Base-by-base conservation (phyloP, 1,140 invertebrate genomes). In the Cherax quadricarinatus region DNA sequence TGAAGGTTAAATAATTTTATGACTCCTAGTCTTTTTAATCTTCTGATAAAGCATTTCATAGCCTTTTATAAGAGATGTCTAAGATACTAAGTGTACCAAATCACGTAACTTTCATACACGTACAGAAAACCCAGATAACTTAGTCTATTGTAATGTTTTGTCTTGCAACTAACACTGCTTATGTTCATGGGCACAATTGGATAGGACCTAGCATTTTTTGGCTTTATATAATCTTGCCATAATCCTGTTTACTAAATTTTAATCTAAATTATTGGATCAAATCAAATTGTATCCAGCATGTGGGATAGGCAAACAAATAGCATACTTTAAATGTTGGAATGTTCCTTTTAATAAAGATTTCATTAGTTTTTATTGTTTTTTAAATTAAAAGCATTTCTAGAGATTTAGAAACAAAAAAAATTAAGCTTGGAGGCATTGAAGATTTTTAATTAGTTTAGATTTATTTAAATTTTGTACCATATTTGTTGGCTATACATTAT, bases 161-260 rank as follows among this genome's bases (percentile, higher is more conserved):
- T 21, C 21, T 70, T 75, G 70, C 70, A 75, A 75, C 70, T 75
- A 75, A 75, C 70, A 75, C 70, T 75, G n/a, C 70, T 75, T 75
- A 75, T 9, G 24, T 75, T 75, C 70, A 75, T 75, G 70, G 70
- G 24, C 70, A 75, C 70, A 75, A 75, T 75, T 75, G 70, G 70
- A 75, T 75, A 30, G 70, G 70, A 75, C 30, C 70, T 75, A 75
- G 24, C 12, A 24, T 75, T 75, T 24, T 30, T 75, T 70, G 14
- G 66, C 70, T 75, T 75, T 16, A 75, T 70, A 70, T 70, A 9
- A 9, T 14, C 53, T 57, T 57, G 53, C 53, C 9, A 12, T 75
- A 9, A 9, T 30, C 9, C 30, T 9, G 24, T 5, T 21, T 75
- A 3, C 12, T 75, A 75, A 16, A 75, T 75, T 75, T 24, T 75